These are phyloP conservation scores for Mylabris phalerata DNA, from an alignment of 1,140 invertebrate species.

Conservation along the genomic window DNA sequence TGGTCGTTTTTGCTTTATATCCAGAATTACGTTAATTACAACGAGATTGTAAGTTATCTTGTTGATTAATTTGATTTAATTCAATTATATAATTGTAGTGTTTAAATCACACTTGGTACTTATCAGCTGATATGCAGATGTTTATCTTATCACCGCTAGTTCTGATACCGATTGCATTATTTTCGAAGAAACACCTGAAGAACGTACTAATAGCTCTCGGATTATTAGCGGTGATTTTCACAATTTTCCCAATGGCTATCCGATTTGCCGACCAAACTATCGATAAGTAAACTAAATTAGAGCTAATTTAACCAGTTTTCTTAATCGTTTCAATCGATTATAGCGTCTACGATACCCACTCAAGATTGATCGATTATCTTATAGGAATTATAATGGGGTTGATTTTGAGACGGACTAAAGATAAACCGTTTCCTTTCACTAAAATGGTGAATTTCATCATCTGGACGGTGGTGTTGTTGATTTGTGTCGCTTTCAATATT, in stretches of 20 bases:
- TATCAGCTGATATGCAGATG: slow-evolving; percentile 67
- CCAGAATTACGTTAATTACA: slow-evolving; percentile 49
- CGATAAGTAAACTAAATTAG: slow-evolving; percentile 23
- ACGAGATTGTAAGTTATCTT: slow-evolving; percentile 32
- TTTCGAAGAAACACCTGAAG: slow-evolving; percentile 14
- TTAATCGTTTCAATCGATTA: not conserved
- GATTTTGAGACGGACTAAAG: slow-evolving; percentile 18
- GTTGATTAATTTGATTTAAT: not conserved
- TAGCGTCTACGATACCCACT: slow-evolving; percentile 31
- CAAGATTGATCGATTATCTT: slow-evolving; percentile 25
- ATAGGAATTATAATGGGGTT: slow-evolving; percentile 28
- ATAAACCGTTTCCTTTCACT: slow-evolving; percentile 20
- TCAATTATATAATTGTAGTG: slow-evolving; percentile 47
- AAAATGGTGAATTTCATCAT: slow-evolving; percentile 20
- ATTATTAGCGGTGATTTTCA: slow-evolving; percentile 20
- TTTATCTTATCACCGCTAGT: slow-evolving; percentile 53
- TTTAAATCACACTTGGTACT: slow-evolving; percentile 48
- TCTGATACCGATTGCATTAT: slow-evolving; percentile 38
- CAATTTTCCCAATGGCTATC: slow-evolving; percentile 23
- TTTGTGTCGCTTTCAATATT: slow-evolving; percentile 11
- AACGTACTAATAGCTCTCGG: slow-evolving; percentile 11
- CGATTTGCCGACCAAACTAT: slow-evolving; percentile 19
- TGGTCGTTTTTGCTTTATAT: slow-evolving; percentile 54
- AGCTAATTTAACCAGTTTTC: not conserved
- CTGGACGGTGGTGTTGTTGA: slow-evolving; percentile 17